Base-by-base conservation (phyloP, 1,140 invertebrate species). In the Aplysia californica region DNA sequence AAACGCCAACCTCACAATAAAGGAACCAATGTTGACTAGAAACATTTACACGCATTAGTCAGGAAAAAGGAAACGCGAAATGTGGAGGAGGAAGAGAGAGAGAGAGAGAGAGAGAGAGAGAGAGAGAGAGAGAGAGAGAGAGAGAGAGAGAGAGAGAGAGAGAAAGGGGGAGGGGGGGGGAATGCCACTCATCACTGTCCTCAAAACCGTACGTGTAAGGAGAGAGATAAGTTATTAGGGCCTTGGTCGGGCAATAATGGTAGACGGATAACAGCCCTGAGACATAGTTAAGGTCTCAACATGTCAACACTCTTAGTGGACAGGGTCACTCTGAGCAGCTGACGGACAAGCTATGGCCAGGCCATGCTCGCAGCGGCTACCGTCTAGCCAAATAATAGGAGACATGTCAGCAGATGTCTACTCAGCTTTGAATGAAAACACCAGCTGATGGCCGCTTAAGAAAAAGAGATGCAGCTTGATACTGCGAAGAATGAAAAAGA, bases 71-170 rank as follows among this genome's bases (percentile, higher is more conserved):
- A 50, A 50, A n/a, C 10, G n/a, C n/a, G 44, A n/a, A n/a, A n/a
- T 15, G 44, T 15, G 44, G 21, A 35, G n/a, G 10, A 66, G 64
- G 33, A 10, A 66, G n/a, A 66, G 64, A 66, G 29, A 36, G 6
- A 66, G 64, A 66, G 10, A 66, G 64, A 66, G 64, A 66, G 3
- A 66, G 64, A 66, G 64, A 66, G 64, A 31, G 29, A 66, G 29
- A 31, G 29, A 66, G 29, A 31, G 64, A 66, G 64, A 66, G 29
- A 66, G 29, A 66, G 29, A 66, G 29, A 6, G 64, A 35, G 29
- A 66, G 10, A 15, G 64, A 66, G 10, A 66, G 64, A 66, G 64
- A 66, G 64, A 66, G 33, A 66, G 64, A 66, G 64, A 66, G 64
- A 66, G 64, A 66, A 50, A 50, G 44, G 10, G 44, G n/a, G 44